Evolutionary conservation across 2,113 vertebrate species (phyloP).

Genomic region (Dipodomys ordii): DNA sequence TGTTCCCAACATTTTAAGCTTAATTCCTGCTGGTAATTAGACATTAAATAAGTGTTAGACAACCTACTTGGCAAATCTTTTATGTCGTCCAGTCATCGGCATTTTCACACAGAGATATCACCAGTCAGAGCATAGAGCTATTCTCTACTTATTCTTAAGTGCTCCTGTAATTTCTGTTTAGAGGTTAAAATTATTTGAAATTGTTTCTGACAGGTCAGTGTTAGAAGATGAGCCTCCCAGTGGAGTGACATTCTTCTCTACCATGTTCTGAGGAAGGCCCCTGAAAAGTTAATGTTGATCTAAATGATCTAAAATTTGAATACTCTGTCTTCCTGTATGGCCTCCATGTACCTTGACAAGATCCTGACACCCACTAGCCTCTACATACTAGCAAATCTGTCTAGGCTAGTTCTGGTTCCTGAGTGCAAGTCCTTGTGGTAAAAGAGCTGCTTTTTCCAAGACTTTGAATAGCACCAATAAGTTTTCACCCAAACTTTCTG

Average conservation of each 20-base stretch:
- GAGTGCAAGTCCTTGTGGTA: neutral
- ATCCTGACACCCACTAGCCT: too few relatives aligned
- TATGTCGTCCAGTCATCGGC: neutral
- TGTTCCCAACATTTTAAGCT: neutral
- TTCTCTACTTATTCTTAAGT: neutral
- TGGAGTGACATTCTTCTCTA: neutral
- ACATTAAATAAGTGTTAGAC: neutral
- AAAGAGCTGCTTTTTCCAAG: neutral
- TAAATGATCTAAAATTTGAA: neutral
- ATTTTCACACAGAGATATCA: neutral
- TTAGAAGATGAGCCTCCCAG: neutral
- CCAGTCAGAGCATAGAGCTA: neutral
- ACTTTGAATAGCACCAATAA: neutral
- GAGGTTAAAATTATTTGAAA: neutral
- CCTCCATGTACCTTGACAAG: neutral
- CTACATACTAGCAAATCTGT: neutral
- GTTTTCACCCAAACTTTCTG: neutral
- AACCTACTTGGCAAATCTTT: neutral
- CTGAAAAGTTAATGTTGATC: neutral
- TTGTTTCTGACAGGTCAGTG: neutral
- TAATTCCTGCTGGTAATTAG: neutral
- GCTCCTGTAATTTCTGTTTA: neutral
- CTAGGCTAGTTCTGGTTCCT: neutral
- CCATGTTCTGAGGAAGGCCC: neutral
- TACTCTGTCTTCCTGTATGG: neutral